Conservation (phyloP, 2,888 invertebrate genomes). For the Pilophorus perplexus region DNA sequence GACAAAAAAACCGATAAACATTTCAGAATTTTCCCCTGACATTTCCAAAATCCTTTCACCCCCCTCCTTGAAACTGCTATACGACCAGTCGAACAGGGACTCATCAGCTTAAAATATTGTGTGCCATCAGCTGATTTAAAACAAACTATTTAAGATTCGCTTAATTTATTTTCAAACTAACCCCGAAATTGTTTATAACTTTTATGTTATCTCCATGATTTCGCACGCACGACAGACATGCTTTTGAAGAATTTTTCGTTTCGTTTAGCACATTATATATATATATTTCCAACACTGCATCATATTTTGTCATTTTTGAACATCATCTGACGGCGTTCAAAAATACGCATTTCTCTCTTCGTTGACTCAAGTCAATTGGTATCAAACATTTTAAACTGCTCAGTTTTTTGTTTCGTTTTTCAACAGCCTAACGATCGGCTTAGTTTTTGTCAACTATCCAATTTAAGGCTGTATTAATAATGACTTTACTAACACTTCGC, state of each 20-base stretch:
- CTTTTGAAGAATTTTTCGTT: conserved; percentile 16
- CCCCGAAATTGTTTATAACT: background rate
- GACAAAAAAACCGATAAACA: conserved; percentile 3
- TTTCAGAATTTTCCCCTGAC: background rate
- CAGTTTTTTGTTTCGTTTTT: background rate
- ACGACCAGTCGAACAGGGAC: conserved; percentile 15
- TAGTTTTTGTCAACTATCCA: conserved; percentile 23
- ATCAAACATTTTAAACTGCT: too few relatives aligned
- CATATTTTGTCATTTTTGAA: conserved; percentile 11
- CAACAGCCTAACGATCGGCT: conserved; percentile 25
- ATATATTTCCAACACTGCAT: background rate
- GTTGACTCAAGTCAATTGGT: too few relatives aligned
- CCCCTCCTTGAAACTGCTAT: background rate
- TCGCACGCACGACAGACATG: conserved; percentile 39
- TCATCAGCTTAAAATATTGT: conserved; percentile 29
- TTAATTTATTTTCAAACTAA: conserved; percentile 25
- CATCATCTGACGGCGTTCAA: too few relatives aligned
- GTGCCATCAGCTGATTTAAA: conserved; percentile 48
- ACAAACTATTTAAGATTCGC: conserved; percentile 12
- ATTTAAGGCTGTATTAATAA: conserved; percentile 34
- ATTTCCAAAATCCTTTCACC: too few relatives aligned
- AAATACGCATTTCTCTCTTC: conserved; percentile 1
- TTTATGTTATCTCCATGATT: background rate
- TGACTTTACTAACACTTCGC: conserved; percentile 32
- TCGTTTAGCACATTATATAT: conserved; percentile 16